Base-by-base conservation (phyloP, 2,113 vertebrate species). In the Lathamus discolor region DNA sequence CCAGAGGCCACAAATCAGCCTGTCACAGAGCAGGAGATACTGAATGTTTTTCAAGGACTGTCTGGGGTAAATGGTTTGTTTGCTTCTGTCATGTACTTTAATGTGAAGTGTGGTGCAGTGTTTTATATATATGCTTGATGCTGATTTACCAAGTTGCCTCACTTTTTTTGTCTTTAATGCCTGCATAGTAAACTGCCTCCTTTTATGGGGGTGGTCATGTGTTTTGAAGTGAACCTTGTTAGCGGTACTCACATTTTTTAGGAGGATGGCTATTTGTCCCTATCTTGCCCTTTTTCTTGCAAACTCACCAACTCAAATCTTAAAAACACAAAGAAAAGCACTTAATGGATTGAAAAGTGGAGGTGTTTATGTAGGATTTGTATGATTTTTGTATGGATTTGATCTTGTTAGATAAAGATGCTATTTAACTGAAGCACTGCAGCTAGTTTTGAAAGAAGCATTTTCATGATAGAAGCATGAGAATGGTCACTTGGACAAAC, bases 1-100 rank as follows among this genome's bases (percentile, higher is more conserved):
- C 99, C 99, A 5, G 99, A 99, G 97, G 99, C 99, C 92, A 99
- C 99, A 72, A 99, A 99, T 93, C 99, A 99, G 96, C 99, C 99
- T 61, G 98, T 99, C 95, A 99, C 99, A 4, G 99, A 99, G 52
- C 99, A 99, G 96, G 99, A 99, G 97, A 99, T 99, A 92, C 98
- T 99, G 61, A 98, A 97, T 63, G 98, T 99, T 94, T 99, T 99
- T 94, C 98, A 99, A 89, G 98, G 98, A 86, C 98, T 98, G 43
- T 97, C 98, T 62, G 98, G 98, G 97, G 99, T 99, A 97, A 95
- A 91, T 92, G 4, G 11, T 37, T 69, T 44, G 3, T 64, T 80
- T 72, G 49, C 5, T n/a, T 80, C 27, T 72, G 35, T 66, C 10
- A 0, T 35, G 25, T 68, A 4, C 11, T 81, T 80, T 0, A 16